phyloP scores from a whole-genome alignment of 2,888 invertebrate genomes.

The Troides helena region DNA sequence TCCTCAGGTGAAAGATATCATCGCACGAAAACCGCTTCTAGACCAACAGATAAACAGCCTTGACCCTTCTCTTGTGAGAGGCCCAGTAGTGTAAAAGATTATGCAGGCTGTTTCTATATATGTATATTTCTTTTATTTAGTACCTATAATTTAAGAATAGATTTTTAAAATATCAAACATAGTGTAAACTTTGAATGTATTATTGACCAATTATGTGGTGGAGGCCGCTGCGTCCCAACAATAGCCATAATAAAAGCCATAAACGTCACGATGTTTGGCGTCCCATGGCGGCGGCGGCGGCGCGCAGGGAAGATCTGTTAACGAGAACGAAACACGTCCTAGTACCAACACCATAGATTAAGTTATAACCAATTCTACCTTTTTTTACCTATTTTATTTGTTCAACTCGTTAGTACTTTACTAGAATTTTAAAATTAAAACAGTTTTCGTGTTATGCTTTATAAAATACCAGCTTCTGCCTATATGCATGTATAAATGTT shows the following conservation, averaged over 20 bases:
- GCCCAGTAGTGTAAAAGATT: too few relatives aligned
- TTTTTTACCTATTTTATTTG: background rate
- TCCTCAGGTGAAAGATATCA: too few relatives aligned
- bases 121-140: background rate
- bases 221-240: constrained; percentile 54
- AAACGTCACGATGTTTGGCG: constrained; percentile 68
- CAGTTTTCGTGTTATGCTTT: too few relatives aligned
- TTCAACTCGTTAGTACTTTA: background rate
- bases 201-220: constrained; percentile 55
- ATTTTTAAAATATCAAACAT: constrained; percentile 17
- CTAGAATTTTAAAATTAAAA: too few relatives aligned
- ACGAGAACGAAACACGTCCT: constrained; percentile 69
- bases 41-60: too few relatives aligned
- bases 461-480: too few relatives aligned
- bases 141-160: background rate
- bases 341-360: constrained; percentile 51
- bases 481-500: too few relatives aligned
- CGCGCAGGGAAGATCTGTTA: constrained; percentile 65
- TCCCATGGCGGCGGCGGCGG: constrained; percentile 52
- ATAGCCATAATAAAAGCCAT: constrained; percentile 66
- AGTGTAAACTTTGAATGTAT: constrained; percentile 28
- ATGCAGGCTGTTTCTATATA: too few relatives aligned
- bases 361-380: background rate
- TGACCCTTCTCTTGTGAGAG: too few relatives aligned
- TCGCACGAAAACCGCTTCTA: too few relatives aligned